These are phyloP conservation scores for Strigops habroptila DNA, from an alignment of 2,113 vertebrate genomes.

Conservation along the genomic window DNA sequence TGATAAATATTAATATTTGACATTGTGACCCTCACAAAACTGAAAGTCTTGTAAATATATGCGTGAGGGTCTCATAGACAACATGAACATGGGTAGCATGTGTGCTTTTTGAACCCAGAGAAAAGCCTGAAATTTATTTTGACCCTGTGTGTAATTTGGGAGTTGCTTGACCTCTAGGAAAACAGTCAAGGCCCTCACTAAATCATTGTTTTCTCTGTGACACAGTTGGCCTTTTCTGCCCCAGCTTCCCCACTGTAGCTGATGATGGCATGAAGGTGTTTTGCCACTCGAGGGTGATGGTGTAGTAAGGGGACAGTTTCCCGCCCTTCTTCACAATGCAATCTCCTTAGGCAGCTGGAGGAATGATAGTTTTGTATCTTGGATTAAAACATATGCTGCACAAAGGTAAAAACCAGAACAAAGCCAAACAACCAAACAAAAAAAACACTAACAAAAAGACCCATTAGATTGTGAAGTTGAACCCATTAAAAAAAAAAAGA, in stretches of 20 bases:
- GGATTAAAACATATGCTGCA: neutral
- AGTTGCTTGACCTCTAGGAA: neutral
- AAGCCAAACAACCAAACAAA: neutral
- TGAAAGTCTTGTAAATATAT: neutral
- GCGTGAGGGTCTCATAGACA: neutral
- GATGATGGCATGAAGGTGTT: neutral
- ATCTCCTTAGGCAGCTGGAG: neutral
- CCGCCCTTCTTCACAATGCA: fast-evolving
- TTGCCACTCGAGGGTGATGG: fast-evolving
- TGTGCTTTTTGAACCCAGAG: neutral
- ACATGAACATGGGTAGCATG: neutral
- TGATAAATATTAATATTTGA: neutral
- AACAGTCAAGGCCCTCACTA: neutral
- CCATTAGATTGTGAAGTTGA: neutral
- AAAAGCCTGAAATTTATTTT: neutral
- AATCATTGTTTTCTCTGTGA: neutral
- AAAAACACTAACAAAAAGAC: neutral
- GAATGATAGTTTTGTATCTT: neutral
- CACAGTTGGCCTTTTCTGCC: neutral
- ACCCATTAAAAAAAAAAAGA: neutral
- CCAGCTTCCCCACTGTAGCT: neutral
- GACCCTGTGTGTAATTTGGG: neutral
- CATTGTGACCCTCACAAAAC: neutral
- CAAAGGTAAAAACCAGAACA: neutral
- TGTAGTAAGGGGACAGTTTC: neutral